Conservation (phyloP, 2,113 vertebrate genomes). For the Forbesichthys papilliferus region DNA sequence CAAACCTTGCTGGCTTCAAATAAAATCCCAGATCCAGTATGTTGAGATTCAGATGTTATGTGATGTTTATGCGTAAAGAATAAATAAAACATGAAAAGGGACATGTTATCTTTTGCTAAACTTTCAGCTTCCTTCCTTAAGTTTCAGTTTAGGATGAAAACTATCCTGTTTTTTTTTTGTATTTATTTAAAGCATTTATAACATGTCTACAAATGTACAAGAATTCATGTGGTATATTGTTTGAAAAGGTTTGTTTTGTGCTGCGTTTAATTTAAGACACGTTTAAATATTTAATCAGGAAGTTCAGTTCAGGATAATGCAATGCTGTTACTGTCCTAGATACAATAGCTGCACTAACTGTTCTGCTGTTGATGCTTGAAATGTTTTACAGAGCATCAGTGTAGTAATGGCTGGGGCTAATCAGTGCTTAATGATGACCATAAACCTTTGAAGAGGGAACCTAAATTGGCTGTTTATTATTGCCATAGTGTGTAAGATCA, state of each 20-base stretch:
- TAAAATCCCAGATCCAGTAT: too few relatives aligned
- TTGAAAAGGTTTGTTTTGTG: too few relatives aligned
- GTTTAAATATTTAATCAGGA: too few relatives aligned
- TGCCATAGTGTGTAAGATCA: not conserved
- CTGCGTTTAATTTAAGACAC: too few relatives aligned
- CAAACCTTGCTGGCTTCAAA: too few relatives aligned
- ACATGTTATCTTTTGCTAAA: too few relatives aligned
- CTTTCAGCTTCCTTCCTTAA: too few relatives aligned
- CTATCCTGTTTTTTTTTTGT: too few relatives aligned
- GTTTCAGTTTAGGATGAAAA: too few relatives aligned
- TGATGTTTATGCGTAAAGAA: too few relatives aligned
- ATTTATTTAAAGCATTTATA: not conserved
- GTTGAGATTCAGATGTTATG: too few relatives aligned
- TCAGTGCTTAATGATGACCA: slow-evolving; percentile 26
- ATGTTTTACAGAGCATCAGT: slow-evolving; percentile 9
- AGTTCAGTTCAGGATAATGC: slow-evolving; percentile 28
- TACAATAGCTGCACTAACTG: slow-evolving; percentile 40
- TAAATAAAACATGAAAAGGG: too few relatives aligned
- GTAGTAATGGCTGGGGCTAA: slow-evolving; percentile 29
- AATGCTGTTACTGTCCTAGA: slow-evolving; percentile 24
- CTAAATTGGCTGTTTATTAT: not conserved
- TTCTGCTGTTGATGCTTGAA: slow-evolving; percentile 15
- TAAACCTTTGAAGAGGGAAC: not conserved
- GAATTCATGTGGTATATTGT: not conserved
- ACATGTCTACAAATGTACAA: not conserved